Evolutionary conservation across 2,888 invertebrate species (phyloP).

Genomic region (Blastobasis adustella): DNA sequence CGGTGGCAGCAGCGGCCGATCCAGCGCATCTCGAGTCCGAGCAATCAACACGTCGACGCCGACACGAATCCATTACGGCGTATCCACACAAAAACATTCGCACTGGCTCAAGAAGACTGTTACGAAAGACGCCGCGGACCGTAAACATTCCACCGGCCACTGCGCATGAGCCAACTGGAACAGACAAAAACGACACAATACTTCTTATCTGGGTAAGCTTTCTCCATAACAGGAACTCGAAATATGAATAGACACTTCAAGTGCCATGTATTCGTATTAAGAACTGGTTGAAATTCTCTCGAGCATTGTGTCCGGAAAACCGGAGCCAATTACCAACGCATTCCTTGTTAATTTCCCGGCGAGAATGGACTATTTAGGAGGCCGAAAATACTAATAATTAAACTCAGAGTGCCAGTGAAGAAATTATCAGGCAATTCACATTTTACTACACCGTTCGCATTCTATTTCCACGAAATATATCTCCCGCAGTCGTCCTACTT

Average conservation of each 20-base stretch:
- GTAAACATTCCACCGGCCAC: conserved; percentile 67
- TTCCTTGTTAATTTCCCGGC: too few relatives aligned
- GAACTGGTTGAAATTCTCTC: conserved; percentile 1
- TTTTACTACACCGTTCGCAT: too few relatives aligned
- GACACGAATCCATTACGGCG: conserved; percentile 51
- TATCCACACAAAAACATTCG: conserved; percentile 65
- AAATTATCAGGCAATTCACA: too few relatives aligned
- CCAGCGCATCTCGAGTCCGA: conserved; percentile 29
- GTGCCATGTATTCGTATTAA: conserved; percentile 1
- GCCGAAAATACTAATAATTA: too few relatives aligned
- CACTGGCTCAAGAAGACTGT: conserved; percentile 62
- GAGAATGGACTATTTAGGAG: too few relatives aligned
- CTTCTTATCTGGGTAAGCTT: conserved; percentile 36
- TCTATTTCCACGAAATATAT: too few relatives aligned
- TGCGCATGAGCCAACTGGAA: conserved; percentile 53
- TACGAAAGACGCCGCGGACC: conserved; percentile 67
- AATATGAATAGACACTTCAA: conserved; percentile 6
- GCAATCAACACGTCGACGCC: conserved; percentile 27
- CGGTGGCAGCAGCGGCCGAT: conserved; percentile 21
- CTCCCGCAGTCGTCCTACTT: too few relatives aligned
- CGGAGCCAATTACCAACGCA: too few relatives aligned
- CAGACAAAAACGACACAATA: conserved; percentile 55
- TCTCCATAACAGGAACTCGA: conserved; percentile 37
- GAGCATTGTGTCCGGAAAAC: background rate
- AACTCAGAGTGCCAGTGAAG: too few relatives aligned